Evolutionary conservation across 2,113 vertebrate species (phyloP).

Genomic region (Suncus etruscus): DNA sequence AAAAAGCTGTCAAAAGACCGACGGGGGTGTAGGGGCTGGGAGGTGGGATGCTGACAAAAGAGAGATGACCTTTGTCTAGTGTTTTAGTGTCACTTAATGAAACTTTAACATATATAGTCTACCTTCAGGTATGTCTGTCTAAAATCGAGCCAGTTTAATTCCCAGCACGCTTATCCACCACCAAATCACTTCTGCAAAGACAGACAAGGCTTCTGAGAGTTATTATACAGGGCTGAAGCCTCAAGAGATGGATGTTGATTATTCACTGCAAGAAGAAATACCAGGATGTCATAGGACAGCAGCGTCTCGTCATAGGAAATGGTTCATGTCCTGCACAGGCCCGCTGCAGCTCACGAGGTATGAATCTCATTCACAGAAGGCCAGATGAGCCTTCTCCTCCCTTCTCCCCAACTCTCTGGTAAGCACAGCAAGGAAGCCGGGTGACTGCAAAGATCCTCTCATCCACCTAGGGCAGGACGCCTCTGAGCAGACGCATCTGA

Average conservation of each 20-base stretch:
- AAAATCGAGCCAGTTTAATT: neutral
- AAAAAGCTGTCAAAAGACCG: neutral
- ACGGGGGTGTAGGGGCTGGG: too few species aligned
- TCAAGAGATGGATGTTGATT: neutral
- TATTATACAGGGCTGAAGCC: neutral
- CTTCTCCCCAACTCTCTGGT: neutral
- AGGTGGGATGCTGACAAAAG: neutral
- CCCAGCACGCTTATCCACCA: neutral
- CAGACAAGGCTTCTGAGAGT: neutral
- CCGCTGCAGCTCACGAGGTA: neutral
- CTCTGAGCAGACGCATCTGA: conserved; percentile 47
- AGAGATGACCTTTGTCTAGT: neutral
- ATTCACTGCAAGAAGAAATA: conserved; percentile 31
- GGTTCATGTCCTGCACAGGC: neutral
- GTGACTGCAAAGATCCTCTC: neutral
- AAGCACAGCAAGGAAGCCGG: neutral
- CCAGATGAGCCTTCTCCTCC: neutral
- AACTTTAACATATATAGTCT: neutral
- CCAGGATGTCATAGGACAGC: neutral
- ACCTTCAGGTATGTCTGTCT: neutral
- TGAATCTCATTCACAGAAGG: neutral
- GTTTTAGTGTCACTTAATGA: neutral
- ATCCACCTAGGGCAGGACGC: conserved; percentile 17
- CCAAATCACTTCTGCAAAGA: conserved; percentile 33
- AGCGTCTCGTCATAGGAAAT: neutral